These are phyloP conservation scores for Yponomeuta plumbellus DNA, from an alignment of 2,888 invertebrate genomes.

Conservation along the genomic window DNA sequence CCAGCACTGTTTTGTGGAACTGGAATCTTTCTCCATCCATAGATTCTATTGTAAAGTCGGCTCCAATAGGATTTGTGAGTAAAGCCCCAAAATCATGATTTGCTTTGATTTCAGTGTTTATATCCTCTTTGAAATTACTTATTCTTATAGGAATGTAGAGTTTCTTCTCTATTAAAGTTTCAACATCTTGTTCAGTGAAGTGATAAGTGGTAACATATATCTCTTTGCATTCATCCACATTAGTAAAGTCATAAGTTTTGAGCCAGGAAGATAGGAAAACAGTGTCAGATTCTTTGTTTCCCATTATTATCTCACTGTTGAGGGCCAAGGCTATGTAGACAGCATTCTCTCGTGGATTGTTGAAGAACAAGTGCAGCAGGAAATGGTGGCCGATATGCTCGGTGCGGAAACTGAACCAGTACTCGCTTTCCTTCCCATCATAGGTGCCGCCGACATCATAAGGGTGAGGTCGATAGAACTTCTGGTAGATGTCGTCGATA, in stretches of 20 bases:
- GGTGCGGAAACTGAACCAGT: slow-evolving; percentile 53
- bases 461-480: slow-evolving; percentile 51
- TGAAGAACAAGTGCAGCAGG: slow-evolving; percentile 55
- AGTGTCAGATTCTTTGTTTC: slow-evolving; percentile 37
- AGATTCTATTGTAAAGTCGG: slow-evolving; percentile 62
- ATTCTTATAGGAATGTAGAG: slow-evolving; percentile 39
- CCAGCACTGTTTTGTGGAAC: slow-evolving; percentile 53
- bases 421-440: slow-evolving; percentile 47
- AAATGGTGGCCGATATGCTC: slow-evolving; percentile 47
- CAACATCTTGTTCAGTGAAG: slow-evolving; percentile 50
- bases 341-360: slow-evolving; percentile 40
- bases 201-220: slow-evolving; percentile 52
- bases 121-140: slow-evolving; percentile 25
- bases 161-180: slow-evolving; percentile 44
- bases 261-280: slow-evolving; percentile 39
- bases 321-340: slow-evolving; percentile 43
- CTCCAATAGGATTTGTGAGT: slow-evolving; percentile 48
- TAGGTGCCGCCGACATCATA: slow-evolving; percentile 65
- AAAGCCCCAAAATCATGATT: slow-evolving; percentile 50
- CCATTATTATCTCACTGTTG: slow-evolving; percentile 37
- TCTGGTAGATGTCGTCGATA: slow-evolving; percentile 49
- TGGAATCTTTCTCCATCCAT: slow-evolving; percentile 51
- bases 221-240: slow-evolving; percentile 28
- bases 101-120: slow-evolving; percentile 35
- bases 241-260: slow-evolving; percentile 37